These are phyloP conservation scores for Polypedilum vanderplanki DNA, from an alignment of 1,140 invertebrate species.

Conservation along the genomic window DNA sequence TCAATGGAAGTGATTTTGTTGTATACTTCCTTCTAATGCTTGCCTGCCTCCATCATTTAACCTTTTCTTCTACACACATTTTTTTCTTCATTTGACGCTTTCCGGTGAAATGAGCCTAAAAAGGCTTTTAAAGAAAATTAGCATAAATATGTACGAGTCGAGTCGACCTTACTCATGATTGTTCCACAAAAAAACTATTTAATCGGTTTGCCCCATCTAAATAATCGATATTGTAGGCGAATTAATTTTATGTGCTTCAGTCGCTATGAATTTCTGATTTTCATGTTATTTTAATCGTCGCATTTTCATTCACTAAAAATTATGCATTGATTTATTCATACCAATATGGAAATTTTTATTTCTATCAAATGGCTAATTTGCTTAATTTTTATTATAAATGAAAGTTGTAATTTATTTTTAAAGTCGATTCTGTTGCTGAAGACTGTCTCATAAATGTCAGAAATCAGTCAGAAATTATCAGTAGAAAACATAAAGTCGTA, in stretches of 20 bases:
- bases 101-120: not conserved
- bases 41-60: not conserved
- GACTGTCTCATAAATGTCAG: no score
- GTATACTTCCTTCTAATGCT: not conserved
- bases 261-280: no score
- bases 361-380: not conserved
- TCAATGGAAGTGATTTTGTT: not conserved
- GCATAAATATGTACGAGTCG: not conserved
- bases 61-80: not conserved
- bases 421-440: no score
- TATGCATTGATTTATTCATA: no score
- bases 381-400: not conserved
- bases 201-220: not conserved
- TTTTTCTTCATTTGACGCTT: not conserved
- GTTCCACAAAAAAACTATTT: no score
- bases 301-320: no score
- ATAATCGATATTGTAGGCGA: not conserved
- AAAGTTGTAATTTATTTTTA: no score
- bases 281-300: no score
- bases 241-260: not conserved
- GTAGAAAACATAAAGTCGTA: no score
- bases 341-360: not conserved
- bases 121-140: constrained; percentile 12
- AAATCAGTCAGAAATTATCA: no score
- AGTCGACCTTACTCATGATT: no score